Evolutionary conservation across 2,797 vertebrate species (phyloP).

Genomic region (Helicolenus hilgendorfi): DNA sequence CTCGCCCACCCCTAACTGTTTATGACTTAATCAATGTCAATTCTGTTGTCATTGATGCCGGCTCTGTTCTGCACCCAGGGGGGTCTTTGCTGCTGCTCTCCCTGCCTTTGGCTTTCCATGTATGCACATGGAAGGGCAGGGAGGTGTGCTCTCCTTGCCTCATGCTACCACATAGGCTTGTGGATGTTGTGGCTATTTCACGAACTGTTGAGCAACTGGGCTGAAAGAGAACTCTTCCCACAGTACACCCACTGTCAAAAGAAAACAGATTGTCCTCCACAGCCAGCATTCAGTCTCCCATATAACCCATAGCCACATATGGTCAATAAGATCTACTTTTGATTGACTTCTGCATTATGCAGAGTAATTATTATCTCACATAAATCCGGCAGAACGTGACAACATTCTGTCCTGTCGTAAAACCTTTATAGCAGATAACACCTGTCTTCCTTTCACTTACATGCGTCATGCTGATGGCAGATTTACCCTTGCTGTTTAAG

Average conservation of each 20-base stretch:
- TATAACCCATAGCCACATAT: not conserved
- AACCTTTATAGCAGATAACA: constrained; percentile 42
- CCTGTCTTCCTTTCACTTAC: not conserved
- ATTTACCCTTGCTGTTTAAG: not conserved
- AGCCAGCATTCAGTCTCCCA: not conserved
- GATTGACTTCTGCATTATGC: constrained; percentile 32
- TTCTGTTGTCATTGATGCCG: too few relatives aligned
- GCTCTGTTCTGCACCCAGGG: too few relatives aligned
- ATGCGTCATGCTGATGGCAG: not conserved
- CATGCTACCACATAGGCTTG: too few relatives aligned
- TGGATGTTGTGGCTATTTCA: too few relatives aligned
- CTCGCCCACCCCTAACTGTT: too few relatives aligned
- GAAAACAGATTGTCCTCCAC: not conserved
- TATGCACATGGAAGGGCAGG: too few relatives aligned
- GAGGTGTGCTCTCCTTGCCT: too few relatives aligned
- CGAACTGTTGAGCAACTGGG: too few relatives aligned
- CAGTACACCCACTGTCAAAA: not conserved
- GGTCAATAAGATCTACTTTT: constrained; percentile 34
- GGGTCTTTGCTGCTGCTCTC: too few relatives aligned
- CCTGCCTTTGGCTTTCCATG: too few relatives aligned
- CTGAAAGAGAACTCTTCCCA: not conserved
- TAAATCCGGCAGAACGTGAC: constrained; percentile 13
- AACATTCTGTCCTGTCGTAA: constrained; percentile 9
- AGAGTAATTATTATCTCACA: constrained; percentile 23
- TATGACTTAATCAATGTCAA: too few relatives aligned